Percentiles rank a stretch among this genome's conserved stretches.
These are phyloP conservation scores for Galeruca laticollis DNA, from an alignment of 2,888 invertebrate genomes.

Conservation along the genomic window DNA sequence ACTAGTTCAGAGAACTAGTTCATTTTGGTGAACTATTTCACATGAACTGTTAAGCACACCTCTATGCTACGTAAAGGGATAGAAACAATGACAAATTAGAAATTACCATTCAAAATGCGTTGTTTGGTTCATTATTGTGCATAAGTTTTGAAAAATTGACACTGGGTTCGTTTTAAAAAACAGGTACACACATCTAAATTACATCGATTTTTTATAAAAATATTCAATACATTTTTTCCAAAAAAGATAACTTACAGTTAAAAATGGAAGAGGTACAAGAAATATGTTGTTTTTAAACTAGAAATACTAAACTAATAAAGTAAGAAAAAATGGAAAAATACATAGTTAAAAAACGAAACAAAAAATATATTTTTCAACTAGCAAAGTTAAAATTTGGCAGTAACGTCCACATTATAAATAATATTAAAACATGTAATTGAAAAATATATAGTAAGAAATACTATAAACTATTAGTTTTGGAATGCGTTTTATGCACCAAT, in stretches of 20 bases:
- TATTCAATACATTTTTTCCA: constrained; percentile 36
- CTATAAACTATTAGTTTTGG: constrained; percentile 59
- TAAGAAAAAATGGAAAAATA: constrained; percentile 59
- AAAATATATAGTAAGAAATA: constrained; percentile 51
- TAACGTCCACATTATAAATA: constrained; percentile 59
- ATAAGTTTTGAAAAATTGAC: constrained; percentile 12
- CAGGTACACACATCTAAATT: constrained; percentile 18
- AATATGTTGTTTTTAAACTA: constrained; percentile 44
- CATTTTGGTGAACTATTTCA: too few relatives aligned
- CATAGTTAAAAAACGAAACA: constrained; percentile 60
- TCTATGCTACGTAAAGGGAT: too few relatives aligned
- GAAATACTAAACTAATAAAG: constrained; percentile 49
- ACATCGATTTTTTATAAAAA: not conserved
- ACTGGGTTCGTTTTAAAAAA: constrained; percentile 12
- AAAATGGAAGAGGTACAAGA: constrained; percentile 56
- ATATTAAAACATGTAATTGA: constrained; percentile 53
- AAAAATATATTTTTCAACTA: constrained; percentile 57
- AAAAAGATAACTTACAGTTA: constrained; percentile 14
- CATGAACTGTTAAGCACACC: too few relatives aligned
- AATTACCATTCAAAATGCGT: too few relatives aligned
- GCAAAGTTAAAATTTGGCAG: constrained; percentile 63
- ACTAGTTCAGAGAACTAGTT: too few relatives aligned
- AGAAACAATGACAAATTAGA: too few relatives aligned
- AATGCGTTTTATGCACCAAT: constrained; percentile 62
- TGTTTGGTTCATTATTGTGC: constrained; percentile 6